A percentile compares a stretch with the other conserved stretches of the same genome.
Evolutionary conservation across 2,797 vertebrate genomes (phyloP).

Genomic region (Ispidina picta): DNA sequence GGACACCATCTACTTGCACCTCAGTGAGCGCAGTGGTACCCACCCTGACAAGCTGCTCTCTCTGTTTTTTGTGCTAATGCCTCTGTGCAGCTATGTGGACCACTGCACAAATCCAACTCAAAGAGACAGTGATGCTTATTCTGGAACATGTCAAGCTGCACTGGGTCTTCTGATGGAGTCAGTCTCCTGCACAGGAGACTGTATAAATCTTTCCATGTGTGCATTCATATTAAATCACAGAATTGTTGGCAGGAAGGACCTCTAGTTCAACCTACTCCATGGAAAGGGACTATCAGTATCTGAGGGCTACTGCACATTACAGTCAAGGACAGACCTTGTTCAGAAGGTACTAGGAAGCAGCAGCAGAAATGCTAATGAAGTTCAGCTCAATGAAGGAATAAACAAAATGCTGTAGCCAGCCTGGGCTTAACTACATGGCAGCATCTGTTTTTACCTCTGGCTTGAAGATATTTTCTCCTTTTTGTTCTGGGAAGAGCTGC

Average conservation of each 20-base stretch:
- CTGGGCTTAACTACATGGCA: not conserved
- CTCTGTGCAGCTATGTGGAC: not conserved
- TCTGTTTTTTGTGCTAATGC: not conserved
- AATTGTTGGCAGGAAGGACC: not conserved
- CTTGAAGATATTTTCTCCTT: constrained; percentile 76
- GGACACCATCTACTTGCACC: not conserved
- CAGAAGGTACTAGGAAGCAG: not conserved
- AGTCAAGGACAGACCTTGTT: not conserved
- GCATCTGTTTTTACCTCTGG: constrained; percentile 81
- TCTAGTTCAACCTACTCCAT: not conserved
- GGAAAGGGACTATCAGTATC: not conserved
- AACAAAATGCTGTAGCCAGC: not conserved
- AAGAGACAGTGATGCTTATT: not conserved
- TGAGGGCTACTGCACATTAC: not conserved
- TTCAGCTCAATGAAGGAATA: not conserved
- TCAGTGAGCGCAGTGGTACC: not conserved
- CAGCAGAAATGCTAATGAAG: not conserved
- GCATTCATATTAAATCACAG: not conserved
- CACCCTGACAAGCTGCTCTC: not conserved
- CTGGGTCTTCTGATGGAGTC: not conserved
- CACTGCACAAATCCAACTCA: not conserved
- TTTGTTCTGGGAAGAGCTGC: constrained; percentile 74
- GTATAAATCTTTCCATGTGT: not conserved
- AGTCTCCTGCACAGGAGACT: not conserved
- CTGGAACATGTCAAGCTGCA: not conserved